Percentiles rank a stretch among this genome's conserved stretches.
These are phyloP conservation scores for Monomorium pharaonis DNA, from an alignment of 1,140 invertebrate species.

Conservation along the genomic window DNA sequence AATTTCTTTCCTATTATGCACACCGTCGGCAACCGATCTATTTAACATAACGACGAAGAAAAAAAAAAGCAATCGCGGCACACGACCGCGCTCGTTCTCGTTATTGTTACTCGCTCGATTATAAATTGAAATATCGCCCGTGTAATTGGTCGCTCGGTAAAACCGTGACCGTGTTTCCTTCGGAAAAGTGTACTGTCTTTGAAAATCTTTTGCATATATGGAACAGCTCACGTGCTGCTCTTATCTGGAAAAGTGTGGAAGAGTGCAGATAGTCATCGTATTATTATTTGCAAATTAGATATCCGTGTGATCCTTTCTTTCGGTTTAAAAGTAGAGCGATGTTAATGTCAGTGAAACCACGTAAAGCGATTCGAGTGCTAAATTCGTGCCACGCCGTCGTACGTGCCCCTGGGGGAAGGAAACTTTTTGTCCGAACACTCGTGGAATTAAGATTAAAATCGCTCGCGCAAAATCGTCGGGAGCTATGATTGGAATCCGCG, in stretches of 20 bases:
- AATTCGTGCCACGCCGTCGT: slow-evolving; percentile 6
- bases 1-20: slow-evolving; percentile 62
- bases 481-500: neutral
- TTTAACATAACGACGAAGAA: slow-evolving; percentile 29
- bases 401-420: neutral
- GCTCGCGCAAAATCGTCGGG: neutral
- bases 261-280: neutral
- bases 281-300: neutral
- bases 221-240: neutral
- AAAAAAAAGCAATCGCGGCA: slow-evolving; percentile 27
- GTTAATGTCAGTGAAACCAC: slow-evolving; percentile 1
- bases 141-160: neutral
- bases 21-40: slow-evolving; percentile 13
- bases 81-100: neutral
- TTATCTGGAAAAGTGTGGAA: neutral
- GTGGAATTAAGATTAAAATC: slow-evolving; percentile 39
- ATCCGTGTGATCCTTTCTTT: neutral
- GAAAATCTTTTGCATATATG: neutral
- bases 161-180: slow-evolving; percentile 2
- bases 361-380: neutral
- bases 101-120: slow-evolving; percentile 5
- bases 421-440: neutral
- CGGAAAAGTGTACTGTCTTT: neutral
- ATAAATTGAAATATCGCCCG: slow-evolving; percentile 26
- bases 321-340: neutral